These are phyloP conservation scores for Tupiocoris notatus DNA, from an alignment of 2,888 invertebrate species.

Conservation along the genomic window DNA sequence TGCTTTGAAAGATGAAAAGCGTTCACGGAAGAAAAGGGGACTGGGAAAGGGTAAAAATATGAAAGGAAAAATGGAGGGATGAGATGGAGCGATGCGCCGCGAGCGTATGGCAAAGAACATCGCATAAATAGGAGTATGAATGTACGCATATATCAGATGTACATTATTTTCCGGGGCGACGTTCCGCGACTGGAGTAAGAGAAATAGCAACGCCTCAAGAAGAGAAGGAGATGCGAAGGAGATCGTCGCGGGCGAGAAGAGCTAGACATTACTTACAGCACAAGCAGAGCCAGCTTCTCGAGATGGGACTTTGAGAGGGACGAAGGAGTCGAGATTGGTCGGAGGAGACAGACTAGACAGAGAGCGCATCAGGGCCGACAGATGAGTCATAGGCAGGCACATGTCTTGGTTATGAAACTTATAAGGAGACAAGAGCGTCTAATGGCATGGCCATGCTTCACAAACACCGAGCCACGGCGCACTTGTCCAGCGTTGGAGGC, in stretches of 20 bases:
- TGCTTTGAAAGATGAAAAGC: slow-evolving; percentile 31
- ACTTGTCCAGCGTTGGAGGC: no score
- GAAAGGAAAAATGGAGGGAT: background rate
- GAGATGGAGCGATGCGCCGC: slow-evolving; percentile 3
- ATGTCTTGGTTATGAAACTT: slow-evolving; percentile 40
- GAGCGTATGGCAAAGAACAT: slow-evolving; percentile 5
- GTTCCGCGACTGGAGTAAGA: slow-evolving; percentile 29
- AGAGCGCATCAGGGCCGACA: background rate
- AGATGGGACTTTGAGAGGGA: background rate
- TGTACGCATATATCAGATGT: slow-evolving; percentile 33
- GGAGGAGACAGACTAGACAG: background rate
- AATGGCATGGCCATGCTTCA: slow-evolving; percentile 31
- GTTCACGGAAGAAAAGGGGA: slow-evolving; percentile 19
- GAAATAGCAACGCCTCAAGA: background rate
- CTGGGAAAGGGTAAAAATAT: background rate
- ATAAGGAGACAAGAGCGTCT: slow-evolving; percentile 33
- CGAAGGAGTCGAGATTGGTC: background rate
- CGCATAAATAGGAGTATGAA: slow-evolving; percentile 19
- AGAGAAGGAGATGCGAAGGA: background rate
- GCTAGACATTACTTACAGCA: slow-evolving; percentile 34
- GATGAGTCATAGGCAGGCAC: slow-evolving; percentile 39
- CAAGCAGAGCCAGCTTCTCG: slow-evolving; percentile 1
- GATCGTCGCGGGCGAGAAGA: background rate
- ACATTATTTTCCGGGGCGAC: slow-evolving; percentile 34
- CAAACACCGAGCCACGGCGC: background rate